Base-by-base conservation (phyloP, 2,888 invertebrate genomes). In the Ditylenchus weischeri region DNA sequence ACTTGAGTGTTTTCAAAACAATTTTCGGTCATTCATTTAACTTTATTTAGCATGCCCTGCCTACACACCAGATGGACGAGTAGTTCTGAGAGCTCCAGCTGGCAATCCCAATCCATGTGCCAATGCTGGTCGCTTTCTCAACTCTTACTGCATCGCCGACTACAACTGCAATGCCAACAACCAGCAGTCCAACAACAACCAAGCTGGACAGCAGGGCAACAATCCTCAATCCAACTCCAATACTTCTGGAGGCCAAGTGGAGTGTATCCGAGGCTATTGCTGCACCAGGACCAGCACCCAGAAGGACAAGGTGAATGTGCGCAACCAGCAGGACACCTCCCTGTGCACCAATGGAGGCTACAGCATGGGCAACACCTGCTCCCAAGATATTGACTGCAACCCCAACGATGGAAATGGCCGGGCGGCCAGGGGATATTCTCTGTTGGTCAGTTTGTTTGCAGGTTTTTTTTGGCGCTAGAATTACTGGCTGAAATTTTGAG, bases 381-480 rank as follows among this genome's bases (percentile, higher is more conserved):
- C 36, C 11, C 59, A 38, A 10, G 35, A 38, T 29, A 8, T 10
- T 1, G 59, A 59, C 35, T 59, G 59, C 21, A 59, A 59, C n/a
- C 23, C 36, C 2, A 19, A 36, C n/a, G 59, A 59, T 35, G 35
- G 29, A 29, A n/a, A 13, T 29, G 36, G 43, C 8, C 11, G 36
- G 43, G 36, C 36, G 3, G 43, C 59, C 11, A 21, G 59, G 11
- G 59, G 59, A 10, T 59, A 59, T 59, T 59, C 59, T 59, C 19
- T 59, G 2, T 10, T 35, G 35, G 59, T 59, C 15, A 13, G 59
- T 59, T 21, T 6, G 13, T 59, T 59, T 58, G 19, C 10, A 58
- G 19, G 35, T n/a, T 29, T 58, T n/a, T n/a, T n/a, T n/a, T n/a
- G n/a, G n/a, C n/a, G n/a, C n/a, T n/a, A n/a, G n/a, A n/a, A n/a